phyloP scores from a whole-genome alignment of 2,797 vertebrate species.

The Trachurus trachurus region DNA sequence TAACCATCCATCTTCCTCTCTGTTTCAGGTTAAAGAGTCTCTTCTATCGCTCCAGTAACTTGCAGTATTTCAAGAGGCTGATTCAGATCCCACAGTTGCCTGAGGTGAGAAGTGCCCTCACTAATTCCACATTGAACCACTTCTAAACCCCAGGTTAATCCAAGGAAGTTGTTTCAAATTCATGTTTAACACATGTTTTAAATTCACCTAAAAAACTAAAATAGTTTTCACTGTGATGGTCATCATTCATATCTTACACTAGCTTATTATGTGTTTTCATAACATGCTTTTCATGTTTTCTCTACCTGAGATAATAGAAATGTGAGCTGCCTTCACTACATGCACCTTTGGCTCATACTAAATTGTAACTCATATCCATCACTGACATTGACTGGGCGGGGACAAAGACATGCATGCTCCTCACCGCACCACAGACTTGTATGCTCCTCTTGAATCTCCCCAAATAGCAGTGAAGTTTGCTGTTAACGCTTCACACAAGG shows the following conservation, averaged over 20 bases:
- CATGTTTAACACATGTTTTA: not conserved
- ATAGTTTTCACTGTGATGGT: not conserved
- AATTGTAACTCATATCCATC: no score
- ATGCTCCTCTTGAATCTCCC: no score
- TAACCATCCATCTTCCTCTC: not conserved
- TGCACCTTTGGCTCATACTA: no score
- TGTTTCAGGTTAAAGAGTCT: constrained; percentile 93
- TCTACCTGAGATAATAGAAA: no score
- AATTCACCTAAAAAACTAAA: not conserved
- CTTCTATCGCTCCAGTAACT: constrained; percentile 98
- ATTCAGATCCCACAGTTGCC: constrained; percentile 99
- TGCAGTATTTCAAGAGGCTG: constrained; percentile 98
- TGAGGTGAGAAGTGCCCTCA: constrained; percentile 87
- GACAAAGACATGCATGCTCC: no score
- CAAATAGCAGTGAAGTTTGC: no score
- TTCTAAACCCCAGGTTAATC: not conserved
- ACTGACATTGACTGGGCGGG: no score
- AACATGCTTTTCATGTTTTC: no score
- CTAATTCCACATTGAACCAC: not conserved
- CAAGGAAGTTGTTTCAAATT: not conserved
- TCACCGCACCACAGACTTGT: no score
- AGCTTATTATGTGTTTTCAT: not conserved
- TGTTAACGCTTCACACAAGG: no score
- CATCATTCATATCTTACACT: not conserved
- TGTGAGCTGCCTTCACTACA: no score